phyloP scores from a whole-genome alignment of 2,797 vertebrate species.

The Pseudochromis fuscus region DNA sequence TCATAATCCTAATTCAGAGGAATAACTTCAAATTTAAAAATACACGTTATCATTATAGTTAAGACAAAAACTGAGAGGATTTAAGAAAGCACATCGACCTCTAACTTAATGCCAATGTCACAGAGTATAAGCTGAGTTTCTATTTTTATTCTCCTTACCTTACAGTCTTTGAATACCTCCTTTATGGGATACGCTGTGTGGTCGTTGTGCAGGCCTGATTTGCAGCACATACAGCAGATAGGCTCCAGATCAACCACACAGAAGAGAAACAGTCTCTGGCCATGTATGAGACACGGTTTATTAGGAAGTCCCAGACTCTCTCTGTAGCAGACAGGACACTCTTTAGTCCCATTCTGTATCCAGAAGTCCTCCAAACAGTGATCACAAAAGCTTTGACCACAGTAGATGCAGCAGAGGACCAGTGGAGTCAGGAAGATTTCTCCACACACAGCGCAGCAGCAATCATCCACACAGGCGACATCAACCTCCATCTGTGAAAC shows the following conservation, averaged over 20 bases:
- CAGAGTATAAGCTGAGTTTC: neutral
- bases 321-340: constrained; percentile 62
- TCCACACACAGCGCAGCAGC: constrained; percentile 52
- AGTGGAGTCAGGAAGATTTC: constrained; percentile 53
- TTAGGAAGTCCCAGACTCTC: constrained; percentile 26
- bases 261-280: constrained; percentile 48
- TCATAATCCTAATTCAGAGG: too few relatives aligned
- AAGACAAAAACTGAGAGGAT: neutral
- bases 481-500: constrained; percentile 53
- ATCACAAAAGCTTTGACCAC: constrained; percentile 57
- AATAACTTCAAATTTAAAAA: too few relatives aligned
- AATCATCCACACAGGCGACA: constrained; percentile 47
- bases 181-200: constrained; percentile 64
- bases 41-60: too few relatives aligned
- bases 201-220: constrained; percentile 40
- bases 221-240: constrained; percentile 49
- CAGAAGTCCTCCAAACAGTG: constrained; percentile 65
- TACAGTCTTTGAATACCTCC: constrained; percentile 50
- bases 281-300: constrained; percentile 53
- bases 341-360: constrained; percentile 48
- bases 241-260: constrained; percentile 59
- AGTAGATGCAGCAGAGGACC: constrained; percentile 65
- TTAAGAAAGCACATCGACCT: neutral
- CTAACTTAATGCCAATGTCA: neutral
- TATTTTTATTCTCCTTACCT: constrained; percentile 55